Evolutionary conservation across 2,888 invertebrate species (phyloP).

Genomic region (Prostheceraeus crozeri): DNA sequence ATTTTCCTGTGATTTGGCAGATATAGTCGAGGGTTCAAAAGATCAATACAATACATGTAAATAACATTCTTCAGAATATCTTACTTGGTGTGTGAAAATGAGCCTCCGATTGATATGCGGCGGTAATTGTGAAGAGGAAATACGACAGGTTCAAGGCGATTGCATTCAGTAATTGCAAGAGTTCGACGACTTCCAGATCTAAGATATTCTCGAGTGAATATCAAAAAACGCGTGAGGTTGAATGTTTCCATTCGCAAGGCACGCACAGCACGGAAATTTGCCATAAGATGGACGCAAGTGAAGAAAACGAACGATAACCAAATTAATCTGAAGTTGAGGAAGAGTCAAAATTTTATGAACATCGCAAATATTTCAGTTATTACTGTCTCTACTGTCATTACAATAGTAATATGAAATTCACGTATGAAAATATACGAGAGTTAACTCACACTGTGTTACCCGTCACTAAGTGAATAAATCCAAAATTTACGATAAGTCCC

Average conservation of each 20-base stretch:
- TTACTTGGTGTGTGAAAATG: no score
- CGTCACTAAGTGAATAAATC: slow-evolving; percentile 65
- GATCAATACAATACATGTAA: no score
- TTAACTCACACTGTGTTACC: slow-evolving; percentile 46
- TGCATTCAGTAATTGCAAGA: slow-evolving; percentile 1
- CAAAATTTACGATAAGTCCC: slow-evolving; percentile 71
- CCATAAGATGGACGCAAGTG: slow-evolving; percentile 64
- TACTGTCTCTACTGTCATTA: no score
- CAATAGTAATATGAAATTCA: no score
- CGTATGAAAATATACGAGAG: no score
- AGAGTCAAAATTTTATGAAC: no score
- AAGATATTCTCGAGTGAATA: slow-evolving; percentile 55
- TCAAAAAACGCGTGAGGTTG: slow-evolving; percentile 70
- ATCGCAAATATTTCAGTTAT: no score
- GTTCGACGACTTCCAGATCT: not conserved
- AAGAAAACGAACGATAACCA: slow-evolving; percentile 65
- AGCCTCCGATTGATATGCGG: no score
- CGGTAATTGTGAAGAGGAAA: no score
- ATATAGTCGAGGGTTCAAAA: no score
- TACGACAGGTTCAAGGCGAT: slow-evolving; percentile 14
- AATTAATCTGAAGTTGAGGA: slow-evolving; percentile 62
- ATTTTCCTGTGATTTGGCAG: no score
- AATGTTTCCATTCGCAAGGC: slow-evolving; percentile 71
- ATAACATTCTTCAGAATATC: no score
- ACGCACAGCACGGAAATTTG: slow-evolving; percentile 78